These are phyloP conservation scores for Rachycentron canadum DNA, from an alignment of 2,797 vertebrate species.

Conservation along the genomic window DNA sequence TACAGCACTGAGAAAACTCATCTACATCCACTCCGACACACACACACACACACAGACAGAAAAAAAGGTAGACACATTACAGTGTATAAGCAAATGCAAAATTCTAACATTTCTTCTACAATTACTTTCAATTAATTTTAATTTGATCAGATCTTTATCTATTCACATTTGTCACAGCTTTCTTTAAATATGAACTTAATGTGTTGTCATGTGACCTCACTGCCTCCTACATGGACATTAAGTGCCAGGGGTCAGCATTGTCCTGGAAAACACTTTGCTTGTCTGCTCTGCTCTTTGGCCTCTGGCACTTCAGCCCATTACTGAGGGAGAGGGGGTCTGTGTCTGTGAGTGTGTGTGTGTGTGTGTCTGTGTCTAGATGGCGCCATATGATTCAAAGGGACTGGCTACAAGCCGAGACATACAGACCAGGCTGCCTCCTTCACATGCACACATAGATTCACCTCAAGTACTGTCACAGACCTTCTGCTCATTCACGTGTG, in stretches of 20 bases:
- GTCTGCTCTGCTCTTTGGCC: constrained; percentile 16
- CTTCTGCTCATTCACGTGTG: not conserved
- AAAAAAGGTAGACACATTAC: constrained; percentile 2
- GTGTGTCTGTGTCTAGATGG: constrained; percentile 31
- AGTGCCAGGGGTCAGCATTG: constrained; percentile 35
- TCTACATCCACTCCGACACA: constrained; percentile 75
- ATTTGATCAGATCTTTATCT: not conserved
- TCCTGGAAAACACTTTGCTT: constrained; percentile 37
- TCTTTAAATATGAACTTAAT: not conserved
- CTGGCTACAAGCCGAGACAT: constrained; percentile 16
- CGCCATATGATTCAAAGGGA: constrained; percentile 34
- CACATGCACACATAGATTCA: not conserved
- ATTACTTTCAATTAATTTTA: constrained; percentile 8
- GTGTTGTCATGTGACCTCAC: not conserved
- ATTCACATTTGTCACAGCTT: not conserved
- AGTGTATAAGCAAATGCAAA: constrained; percentile 20
- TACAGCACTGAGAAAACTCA: constrained; percentile 78
- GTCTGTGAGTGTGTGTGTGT: constrained; percentile 6
- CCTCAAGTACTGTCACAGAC: not conserved
- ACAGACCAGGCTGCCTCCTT: constrained; percentile 9
- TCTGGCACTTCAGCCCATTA: constrained; percentile 22
- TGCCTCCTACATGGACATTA: constrained; percentile 4
- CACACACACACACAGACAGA: not conserved
- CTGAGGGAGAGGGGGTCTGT: constrained; percentile 1
- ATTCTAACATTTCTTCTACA: constrained; percentile 2